Percentiles rank a stretch among this genome's conserved stretches.
phyloP scores from a whole-genome alignment of 2,113 vertebrate species.

The Acrocephalus arundinaceus region DNA sequence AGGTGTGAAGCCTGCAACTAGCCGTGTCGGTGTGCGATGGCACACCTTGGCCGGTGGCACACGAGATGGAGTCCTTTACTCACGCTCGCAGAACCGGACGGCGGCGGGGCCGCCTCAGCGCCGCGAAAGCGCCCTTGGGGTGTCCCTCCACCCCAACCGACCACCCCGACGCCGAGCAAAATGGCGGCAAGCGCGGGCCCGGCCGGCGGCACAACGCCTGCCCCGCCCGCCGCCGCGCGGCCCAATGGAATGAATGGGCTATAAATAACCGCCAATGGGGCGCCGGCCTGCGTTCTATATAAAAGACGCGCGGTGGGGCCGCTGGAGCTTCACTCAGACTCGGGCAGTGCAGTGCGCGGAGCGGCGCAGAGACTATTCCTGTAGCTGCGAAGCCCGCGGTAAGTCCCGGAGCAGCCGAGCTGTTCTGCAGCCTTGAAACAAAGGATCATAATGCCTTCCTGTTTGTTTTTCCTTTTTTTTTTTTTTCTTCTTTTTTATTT shows the following conservation, averaged over 20 bases:
- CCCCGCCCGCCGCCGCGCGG: neutral
- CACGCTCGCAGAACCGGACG: rapidly evolving
- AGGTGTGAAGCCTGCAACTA: neutral
- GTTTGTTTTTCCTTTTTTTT: rapidly evolving
- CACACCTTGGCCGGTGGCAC: rapidly evolving
- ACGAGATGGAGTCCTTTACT: rapidly evolving
- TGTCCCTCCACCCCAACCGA: rapidly evolving
- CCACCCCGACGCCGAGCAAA: neutral
- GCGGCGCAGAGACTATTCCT: neutral
- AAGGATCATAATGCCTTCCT: rapidly evolving
- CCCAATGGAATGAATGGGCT: conserved; percentile 90
- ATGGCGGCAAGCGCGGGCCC: neutral
- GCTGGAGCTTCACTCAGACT: rapidly evolving
- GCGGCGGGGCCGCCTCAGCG: rapidly evolving
- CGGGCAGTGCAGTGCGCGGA: rapidly evolving
- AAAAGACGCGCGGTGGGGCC: conserved; percentile 46
- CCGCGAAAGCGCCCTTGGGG: rapidly evolving
- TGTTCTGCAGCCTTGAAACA: neutral
- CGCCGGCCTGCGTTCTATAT: conserved; percentile 68
- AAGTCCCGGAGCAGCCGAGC: conserved; percentile 10
- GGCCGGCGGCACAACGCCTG: neutral
- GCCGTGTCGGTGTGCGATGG: rapidly evolving
- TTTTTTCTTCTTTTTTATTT: too few species aligned
- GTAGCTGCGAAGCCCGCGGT: conserved; percentile 37
- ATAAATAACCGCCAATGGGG: conserved; percentile 86